Evolutionary conservation across 1,140 invertebrate species (phyloP).

Genomic region (Xylocopa sonorina): DNA sequence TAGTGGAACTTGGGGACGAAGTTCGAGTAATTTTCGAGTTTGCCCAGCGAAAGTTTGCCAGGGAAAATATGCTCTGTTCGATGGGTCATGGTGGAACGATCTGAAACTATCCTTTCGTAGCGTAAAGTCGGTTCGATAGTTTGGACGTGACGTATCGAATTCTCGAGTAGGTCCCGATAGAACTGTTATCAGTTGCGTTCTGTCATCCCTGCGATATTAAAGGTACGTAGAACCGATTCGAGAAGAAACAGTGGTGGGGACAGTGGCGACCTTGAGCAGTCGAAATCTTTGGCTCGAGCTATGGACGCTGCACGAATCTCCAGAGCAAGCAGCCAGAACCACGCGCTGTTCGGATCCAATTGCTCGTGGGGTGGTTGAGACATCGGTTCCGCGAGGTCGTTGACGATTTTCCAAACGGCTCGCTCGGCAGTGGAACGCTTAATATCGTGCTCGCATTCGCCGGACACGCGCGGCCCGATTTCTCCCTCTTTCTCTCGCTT

Average conservation of each 20-base stretch:
- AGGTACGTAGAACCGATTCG: not conserved
- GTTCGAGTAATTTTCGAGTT: not conserved
- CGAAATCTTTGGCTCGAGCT: not conserved
- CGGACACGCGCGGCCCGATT: not conserved
- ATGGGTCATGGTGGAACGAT: not conserved
- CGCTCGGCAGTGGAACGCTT: not conserved
- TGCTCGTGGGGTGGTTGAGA: not conserved
- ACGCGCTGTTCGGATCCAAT: not conserved
- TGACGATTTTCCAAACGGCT: conserved; percentile 27
- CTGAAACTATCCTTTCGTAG: not conserved
- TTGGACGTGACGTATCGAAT: not conserved
- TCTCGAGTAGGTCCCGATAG: not conserved
- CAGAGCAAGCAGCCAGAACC: not conserved
- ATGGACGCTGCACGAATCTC: not conserved
- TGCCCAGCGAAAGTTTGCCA: not conserved
- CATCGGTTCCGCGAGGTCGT: not conserved
- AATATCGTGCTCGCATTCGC: conserved; percentile 11
- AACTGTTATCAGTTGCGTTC: too few relatives aligned
- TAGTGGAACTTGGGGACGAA: too few relatives aligned
- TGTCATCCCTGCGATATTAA: too few relatives aligned
- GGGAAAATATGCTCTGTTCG: not conserved
- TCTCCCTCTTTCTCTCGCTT: not conserved
- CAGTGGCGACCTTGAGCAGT: not conserved
- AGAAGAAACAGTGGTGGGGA: not conserved
- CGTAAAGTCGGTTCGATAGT: not conserved